Conservation (phyloP, 2,888 invertebrate genomes). For the Chymomyza procnemis region DNA sequence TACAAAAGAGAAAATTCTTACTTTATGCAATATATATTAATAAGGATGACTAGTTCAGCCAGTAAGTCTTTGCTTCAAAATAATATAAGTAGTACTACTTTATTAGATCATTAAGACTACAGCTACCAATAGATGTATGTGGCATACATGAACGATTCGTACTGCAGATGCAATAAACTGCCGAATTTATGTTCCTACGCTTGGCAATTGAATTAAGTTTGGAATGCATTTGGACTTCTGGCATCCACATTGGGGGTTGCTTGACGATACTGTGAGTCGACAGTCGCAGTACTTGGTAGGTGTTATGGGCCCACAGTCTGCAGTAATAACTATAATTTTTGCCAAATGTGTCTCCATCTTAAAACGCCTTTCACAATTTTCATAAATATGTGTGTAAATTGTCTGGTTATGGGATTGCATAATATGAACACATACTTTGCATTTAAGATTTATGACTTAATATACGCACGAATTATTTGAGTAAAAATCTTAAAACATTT, state of each 20-base stretch:
- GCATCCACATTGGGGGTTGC: neutral
- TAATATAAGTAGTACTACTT: conserved; percentile 54
- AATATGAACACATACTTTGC: neutral
- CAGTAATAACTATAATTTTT: conserved; percentile 72
- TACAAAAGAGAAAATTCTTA: neutral
- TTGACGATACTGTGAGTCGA: neutral
- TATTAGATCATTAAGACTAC: conserved; percentile 60
- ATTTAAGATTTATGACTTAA: conserved; percentile 63
- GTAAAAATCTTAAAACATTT: neutral
- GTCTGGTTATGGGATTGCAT: conserved; percentile 15
- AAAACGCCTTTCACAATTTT: neutral
- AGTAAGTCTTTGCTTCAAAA: conserved; percentile 14
- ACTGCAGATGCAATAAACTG: conserved; percentile 70
- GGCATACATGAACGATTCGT: conserved; percentile 55
- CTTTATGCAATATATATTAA: neutral
- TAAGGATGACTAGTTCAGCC: neutral
- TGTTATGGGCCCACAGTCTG: conserved; percentile 48
- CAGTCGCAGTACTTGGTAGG: neutral
- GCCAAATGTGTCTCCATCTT: conserved; percentile 49
- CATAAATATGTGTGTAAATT: neutral
- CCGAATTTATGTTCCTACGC: conserved; percentile 65
- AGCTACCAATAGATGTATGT: neutral
- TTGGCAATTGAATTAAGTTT: conserved; percentile 71
- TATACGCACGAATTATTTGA: conserved; percentile 23
- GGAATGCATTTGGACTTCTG: conserved; percentile 39